A percentile compares a stretch with the other conserved stretches of the same genome.
These are phyloP conservation scores for Microctenopoma steveboyesi DNA, from an alignment of 2,797 vertebrate species.

Conservation along the genomic window DNA sequence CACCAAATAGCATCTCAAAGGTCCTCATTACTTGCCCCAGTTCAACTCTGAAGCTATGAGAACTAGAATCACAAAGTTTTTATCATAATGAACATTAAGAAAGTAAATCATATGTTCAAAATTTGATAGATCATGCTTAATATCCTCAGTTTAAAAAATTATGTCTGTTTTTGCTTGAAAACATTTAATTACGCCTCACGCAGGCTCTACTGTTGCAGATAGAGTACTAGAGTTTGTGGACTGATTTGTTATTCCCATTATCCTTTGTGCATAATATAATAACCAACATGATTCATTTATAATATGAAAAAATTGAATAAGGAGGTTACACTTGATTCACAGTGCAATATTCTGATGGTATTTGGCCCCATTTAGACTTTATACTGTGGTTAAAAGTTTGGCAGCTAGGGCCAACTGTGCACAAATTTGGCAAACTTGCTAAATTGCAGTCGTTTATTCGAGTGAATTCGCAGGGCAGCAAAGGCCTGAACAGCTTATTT, in stretches of 20 bases:
- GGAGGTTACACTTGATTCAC: conserved; percentile 57
- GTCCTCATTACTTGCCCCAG: conserved; percentile 72
- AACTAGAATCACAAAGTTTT: conserved; percentile 50
- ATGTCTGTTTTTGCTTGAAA: conserved; percentile 35
- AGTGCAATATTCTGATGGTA: conserved; percentile 51
- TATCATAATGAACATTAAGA: conserved; percentile 36
- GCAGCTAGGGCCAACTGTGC: conserved; percentile 21
- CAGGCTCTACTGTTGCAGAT: conserved; percentile 23
- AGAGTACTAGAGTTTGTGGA: conserved; percentile 53
- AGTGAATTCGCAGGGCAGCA: neutral
- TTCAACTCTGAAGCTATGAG: conserved; percentile 51
- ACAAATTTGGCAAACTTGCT: conserved; percentile 32
- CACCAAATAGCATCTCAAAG: conserved; percentile 74
- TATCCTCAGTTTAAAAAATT: conserved; percentile 7
- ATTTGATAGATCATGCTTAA: conserved; percentile 21
- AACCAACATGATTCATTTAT: conserved; percentile 72
- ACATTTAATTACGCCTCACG: conserved; percentile 42
- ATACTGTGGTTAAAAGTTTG: conserved; percentile 29
- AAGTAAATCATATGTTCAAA: conserved; percentile 40
- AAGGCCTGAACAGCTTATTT: neutral
- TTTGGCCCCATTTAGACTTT: conserved; percentile 52
- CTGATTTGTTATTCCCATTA: conserved; percentile 71
- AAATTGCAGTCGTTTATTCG: conserved; percentile 3
- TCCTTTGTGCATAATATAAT: conserved; percentile 75
- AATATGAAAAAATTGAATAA: conserved; percentile 67